A percentile compares a stretch with the other conserved stretches of the same genome.
Conservation (phyloP, 64 coral and sea anemone genomes). For the Montipora capricornis region DNA sequence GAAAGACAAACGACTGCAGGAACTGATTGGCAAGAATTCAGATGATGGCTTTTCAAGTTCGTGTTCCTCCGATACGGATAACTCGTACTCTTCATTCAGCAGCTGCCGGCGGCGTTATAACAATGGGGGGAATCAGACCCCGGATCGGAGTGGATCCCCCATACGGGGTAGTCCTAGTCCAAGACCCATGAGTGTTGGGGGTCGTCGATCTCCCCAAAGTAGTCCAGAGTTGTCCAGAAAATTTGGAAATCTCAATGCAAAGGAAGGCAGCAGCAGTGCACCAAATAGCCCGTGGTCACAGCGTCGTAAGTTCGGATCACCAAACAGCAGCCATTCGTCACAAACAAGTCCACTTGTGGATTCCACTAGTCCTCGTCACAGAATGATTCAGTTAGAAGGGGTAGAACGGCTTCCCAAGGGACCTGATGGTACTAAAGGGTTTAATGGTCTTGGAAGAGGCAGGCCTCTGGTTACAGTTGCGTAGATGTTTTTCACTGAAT, state of each 20-base stretch:
- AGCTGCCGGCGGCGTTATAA: conserved; percentile 81
- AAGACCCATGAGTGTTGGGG: conserved; percentile 17
- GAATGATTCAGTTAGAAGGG: conserved; percentile 93
- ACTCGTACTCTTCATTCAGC: conserved; percentile 89
- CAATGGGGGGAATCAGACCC: conserved; percentile 28
- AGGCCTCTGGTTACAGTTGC: conserved; percentile 83
- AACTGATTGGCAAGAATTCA: conserved; percentile 73
- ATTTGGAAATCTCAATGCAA: conserved; percentile 9
- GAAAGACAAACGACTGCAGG: conserved; percentile 86
- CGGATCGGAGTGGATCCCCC: conserved; percentile 65
- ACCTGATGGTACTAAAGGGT: conserved; percentile 98
- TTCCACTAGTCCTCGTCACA: conserved; percentile 69
- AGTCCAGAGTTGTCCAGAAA: conserved; percentile 81
- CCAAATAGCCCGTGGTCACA: conserved; percentile 97
- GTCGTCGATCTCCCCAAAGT: conserved; percentile 73
- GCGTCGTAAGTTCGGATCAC: conserved; percentile 79
- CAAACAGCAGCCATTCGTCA: conserved; percentile 54
- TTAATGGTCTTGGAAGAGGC: conserved; percentile 83
- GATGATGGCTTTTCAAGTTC: conserved; percentile 87
- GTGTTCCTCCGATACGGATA: conserved; percentile 97
- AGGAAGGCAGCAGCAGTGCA: conserved; percentile 85
- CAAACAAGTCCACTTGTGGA: conserved; percentile 85
- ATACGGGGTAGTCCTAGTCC: conserved; percentile 53
- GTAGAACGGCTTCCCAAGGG: conserved; percentile 89
- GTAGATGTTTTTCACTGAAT: not conserved